phyloP scores from a whole-genome alignment of 2,888 invertebrate genomes.

The Patella depressa region DNA sequence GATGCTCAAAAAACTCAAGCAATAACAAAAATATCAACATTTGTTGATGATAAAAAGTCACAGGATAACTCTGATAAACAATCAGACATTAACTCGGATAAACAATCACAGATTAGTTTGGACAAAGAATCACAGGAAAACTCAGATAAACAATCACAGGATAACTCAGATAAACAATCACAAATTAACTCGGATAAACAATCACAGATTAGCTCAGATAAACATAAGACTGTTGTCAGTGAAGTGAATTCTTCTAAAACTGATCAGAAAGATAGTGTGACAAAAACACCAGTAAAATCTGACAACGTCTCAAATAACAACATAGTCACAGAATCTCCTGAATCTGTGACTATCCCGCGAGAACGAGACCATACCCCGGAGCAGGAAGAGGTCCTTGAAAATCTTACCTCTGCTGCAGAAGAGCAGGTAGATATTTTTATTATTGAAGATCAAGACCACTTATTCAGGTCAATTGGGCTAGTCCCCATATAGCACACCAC shows the following conservation, averaged over 20 bases:
- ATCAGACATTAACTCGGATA: conserved; percentile 4
- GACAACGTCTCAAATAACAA: conserved; percentile 11
- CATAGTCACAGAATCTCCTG: conserved; percentile 14
- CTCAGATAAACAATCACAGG: conserved; percentile 14
- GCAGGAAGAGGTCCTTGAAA: conserved; percentile 17
- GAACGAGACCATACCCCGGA: conserved; percentile 12
- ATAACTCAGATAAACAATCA: conserved; percentile 3
- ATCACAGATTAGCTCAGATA: neutral
- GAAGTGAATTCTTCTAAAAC: too few species aligned
- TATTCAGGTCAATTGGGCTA: too few species aligned
- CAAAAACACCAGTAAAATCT: conserved; percentile 19
- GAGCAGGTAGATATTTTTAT: neutral
- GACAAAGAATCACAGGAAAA: neutral
- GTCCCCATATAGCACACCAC: too few species aligned
- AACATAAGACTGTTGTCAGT: too few species aligned
- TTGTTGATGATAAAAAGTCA: neutral
- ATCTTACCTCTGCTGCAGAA: conserved; percentile 8
- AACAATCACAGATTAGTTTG: neutral
- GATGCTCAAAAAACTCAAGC: conserved; percentile 1
- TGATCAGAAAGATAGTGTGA: too few species aligned
- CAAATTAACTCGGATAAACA: neutral
- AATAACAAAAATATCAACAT: conserved; percentile 16
- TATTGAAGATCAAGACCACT: neutral
- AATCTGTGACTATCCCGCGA: conserved; percentile 14
- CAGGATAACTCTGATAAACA: neutral